Evolutionary conservation across 2,113 vertebrate species (phyloP).

Genomic region (Callorhinus ursinus): DNA sequence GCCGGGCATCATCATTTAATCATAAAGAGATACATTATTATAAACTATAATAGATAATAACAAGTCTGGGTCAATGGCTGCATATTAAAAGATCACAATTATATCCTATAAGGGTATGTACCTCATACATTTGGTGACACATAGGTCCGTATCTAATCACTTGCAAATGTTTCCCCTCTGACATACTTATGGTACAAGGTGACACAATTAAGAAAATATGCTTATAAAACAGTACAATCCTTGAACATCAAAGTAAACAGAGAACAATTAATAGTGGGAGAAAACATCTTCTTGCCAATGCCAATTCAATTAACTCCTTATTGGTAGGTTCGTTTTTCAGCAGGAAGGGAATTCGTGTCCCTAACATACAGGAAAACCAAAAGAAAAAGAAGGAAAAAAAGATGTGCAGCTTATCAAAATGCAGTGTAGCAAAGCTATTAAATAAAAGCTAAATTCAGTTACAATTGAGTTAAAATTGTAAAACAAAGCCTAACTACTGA

Average conservation of each 20-base stretch:
- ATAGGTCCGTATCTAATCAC: constrained; percentile 90
- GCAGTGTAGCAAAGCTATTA: constrained; percentile 39
- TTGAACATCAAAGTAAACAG: constrained; percentile 91
- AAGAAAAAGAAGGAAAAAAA: not conserved
- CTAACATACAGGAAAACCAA: constrained; percentile 19
- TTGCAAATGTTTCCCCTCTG: constrained; percentile 92
- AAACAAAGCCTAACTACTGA: constrained; percentile 53
- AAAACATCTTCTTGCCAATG: constrained; percentile 83
- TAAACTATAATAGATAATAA: constrained; percentile 97
- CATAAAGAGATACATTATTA: constrained; percentile 98
- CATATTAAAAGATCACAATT: constrained; percentile 97
- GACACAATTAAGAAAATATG: constrained; percentile 93
- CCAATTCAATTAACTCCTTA: constrained; percentile 88
- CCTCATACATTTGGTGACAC: constrained; percentile 91
- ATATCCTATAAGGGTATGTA: constrained; percentile 94
- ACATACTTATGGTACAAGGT: constrained; percentile 89
- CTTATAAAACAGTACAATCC: constrained; percentile 92
- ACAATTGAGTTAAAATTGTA: not conserved
- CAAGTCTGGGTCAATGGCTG: constrained; percentile 95
- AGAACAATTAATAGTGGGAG: constrained; percentile 89
- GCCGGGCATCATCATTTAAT: constrained; percentile 93
- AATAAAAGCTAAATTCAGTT: constrained; percentile 52
- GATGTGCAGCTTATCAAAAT: not conserved
- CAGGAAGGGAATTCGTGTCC: constrained; percentile 57
- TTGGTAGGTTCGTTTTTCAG: constrained; percentile 75